phyloP scores from a whole-genome alignment of 2,797 vertebrate genomes.

The Scleropages formosus region DNA sequence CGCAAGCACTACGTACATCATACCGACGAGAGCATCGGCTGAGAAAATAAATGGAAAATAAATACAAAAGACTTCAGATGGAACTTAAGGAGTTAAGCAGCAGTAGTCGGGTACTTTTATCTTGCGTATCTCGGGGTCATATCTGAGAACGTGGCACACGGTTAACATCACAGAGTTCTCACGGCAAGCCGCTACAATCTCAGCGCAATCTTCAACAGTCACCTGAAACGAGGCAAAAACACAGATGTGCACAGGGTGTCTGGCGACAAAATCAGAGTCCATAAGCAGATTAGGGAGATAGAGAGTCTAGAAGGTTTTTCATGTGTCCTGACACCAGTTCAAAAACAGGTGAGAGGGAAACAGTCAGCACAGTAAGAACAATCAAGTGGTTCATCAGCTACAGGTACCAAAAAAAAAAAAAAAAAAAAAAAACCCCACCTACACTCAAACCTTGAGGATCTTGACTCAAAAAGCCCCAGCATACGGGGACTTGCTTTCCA shows the following conservation, averaged over 20 bases:
- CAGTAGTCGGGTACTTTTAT: slow-evolving; percentile 64
- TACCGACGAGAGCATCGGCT: no score
- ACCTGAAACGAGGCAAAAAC: slow-evolving; percentile 49
- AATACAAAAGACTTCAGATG: background rate
- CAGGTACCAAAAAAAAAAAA: no score
- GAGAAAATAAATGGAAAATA: no score
- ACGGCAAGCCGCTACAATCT: slow-evolving; percentile 67
- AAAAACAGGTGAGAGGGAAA: no score
- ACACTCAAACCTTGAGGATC: no score
- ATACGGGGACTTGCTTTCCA: background rate
- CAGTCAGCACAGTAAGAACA: no score
- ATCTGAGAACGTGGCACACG: slow-evolving; percentile 77
- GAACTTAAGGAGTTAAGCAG: background rate
- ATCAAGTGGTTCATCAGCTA: no score
- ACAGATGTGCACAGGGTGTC: background rate
- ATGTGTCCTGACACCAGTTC: background rate
- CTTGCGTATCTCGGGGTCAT: slow-evolving; percentile 68
- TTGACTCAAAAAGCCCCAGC: no score
- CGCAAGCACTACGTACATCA: no score
- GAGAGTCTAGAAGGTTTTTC: background rate
- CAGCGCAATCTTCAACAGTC: slow-evolving; percentile 68
- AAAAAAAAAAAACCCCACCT: no score
- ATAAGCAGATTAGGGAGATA: background rate
- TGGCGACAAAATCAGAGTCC: background rate
- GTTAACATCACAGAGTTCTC: slow-evolving; percentile 69